These are phyloP conservation scores for Lycophotia porphyrea DNA, from an alignment of 2,888 invertebrate genomes.

Conservation along the genomic window DNA sequence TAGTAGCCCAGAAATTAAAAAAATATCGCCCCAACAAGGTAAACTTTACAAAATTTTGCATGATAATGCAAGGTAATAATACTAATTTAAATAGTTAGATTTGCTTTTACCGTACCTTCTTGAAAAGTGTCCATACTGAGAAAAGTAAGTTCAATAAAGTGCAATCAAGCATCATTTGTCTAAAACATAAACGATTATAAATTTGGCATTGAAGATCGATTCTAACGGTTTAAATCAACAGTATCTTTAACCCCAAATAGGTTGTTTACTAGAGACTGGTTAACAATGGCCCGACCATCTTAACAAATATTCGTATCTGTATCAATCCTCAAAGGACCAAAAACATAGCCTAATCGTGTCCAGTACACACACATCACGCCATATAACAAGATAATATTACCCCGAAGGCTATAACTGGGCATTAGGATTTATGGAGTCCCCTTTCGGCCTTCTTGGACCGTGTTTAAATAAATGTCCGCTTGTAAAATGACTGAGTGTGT, in stretches of 20 bases:
- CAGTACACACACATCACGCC: slow-evolving; percentile 34
- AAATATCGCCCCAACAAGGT: neutral
- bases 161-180: neutral
- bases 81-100: neutral
- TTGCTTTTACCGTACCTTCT: neutral
- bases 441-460: slow-evolving; percentile 42
- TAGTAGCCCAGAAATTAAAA: neutral
- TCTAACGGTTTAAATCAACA: neutral
- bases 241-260: neutral
- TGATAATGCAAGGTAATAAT: neutral
- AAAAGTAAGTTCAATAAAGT: neutral
- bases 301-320: slow-evolving; percentile 5
- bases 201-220: neutral
- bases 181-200: neutral
- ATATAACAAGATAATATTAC: slow-evolving; percentile 53
- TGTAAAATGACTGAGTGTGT: slow-evolving; percentile 29
- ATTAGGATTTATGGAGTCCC: slow-evolving; percentile 56
- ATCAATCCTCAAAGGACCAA: slow-evolving; percentile 17
- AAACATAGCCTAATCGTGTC: slow-evolving; percentile 20
- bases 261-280: neutral
- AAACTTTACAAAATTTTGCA: neutral
- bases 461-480: slow-evolving; percentile 44
- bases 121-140: neutral
- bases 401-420: slow-evolving; percentile 47
- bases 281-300: neutral